Percentiles rank a stretch among this genome's conserved stretches.
phyloP scores from a whole-genome alignment of 2,113 vertebrate species.

The Hemiscyllium ocellatum region DNA sequence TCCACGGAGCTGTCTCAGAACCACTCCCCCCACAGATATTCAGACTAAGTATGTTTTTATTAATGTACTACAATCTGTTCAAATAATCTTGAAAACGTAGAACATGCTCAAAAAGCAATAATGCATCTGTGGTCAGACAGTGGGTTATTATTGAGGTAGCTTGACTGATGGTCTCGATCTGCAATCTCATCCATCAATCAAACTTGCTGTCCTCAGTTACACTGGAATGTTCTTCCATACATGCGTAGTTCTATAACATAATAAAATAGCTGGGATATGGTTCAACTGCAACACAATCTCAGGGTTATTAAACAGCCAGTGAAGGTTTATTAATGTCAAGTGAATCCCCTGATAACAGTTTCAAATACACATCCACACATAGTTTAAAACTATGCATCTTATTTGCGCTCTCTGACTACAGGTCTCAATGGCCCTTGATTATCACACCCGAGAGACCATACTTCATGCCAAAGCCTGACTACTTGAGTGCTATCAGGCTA shows the following conservation, averaged over 20 bases:
- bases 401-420: constrained; percentile 7
- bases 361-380: neutral
- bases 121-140: neutral
- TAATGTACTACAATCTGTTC: neutral
- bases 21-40: neutral
- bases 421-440: neutral
- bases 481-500: neutral
- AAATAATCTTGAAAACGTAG: neutral
- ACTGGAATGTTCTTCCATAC: neutral
- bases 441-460: neutral
- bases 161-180: neutral
- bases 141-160: neutral
- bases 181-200: constrained; percentile 35
- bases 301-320: constrained; percentile 17
- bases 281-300: constrained; percentile 24
- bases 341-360: neutral
- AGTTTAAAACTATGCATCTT: constrained; percentile 13
- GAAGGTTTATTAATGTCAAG: neutral
- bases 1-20: neutral
- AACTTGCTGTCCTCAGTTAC: neutral
- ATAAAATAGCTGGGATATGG: neutral
- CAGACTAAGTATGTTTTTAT: neutral
- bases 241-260: neutral
- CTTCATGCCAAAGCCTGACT: neutral
- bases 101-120: neutral